A percentile compares a stretch with the other conserved stretches of the same genome.
Evolutionary conservation across 2,888 invertebrate genomes (phyloP).

Genomic region (Lamellibrachia satsuma): DNA sequence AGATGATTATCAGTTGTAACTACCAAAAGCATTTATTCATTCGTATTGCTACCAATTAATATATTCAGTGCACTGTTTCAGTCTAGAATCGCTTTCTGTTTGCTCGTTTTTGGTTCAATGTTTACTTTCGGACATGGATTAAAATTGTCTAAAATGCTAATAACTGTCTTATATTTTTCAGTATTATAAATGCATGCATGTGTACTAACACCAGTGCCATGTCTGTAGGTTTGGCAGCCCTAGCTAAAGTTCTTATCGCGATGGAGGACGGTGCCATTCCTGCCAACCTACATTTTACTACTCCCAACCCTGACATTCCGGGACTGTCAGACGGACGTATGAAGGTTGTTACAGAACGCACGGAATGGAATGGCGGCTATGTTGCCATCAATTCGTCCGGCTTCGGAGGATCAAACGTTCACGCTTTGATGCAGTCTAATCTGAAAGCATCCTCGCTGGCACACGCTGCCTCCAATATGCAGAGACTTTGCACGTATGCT

Average conservation of each 20-base stretch:
- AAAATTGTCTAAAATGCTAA: background rate
- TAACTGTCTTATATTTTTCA: background rate
- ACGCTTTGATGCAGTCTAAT: slow-evolving; percentile 43
- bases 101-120: no score
- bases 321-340: slow-evolving; percentile 89
- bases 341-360: slow-evolving; percentile 80
- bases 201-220: background rate
- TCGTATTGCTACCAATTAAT: no score
- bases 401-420: slow-evolving; percentile 82
- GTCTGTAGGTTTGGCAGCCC: slow-evolving; percentile 79
- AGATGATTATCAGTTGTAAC: no score
- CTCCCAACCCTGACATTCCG: slow-evolving; percentile 89
- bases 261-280: slow-evolving; percentile 93
- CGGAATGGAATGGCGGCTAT: slow-evolving; percentile 88
- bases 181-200: background rate
- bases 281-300: slow-evolving; percentile 86
- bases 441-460: background rate
- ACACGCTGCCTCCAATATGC: slow-evolving; percentile 68
- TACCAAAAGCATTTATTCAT: no score
- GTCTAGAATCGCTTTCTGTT: no score
- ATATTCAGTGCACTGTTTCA: no score
- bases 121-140: no score
- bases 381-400: slow-evolving; percentile 96
- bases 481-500: slow-evolving; percentile 80
- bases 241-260: slow-evolving; percentile 90